Evolutionary conservation across 2,888 invertebrate genomes (phyloP).

Genomic region (Molanna angustata): DNA sequence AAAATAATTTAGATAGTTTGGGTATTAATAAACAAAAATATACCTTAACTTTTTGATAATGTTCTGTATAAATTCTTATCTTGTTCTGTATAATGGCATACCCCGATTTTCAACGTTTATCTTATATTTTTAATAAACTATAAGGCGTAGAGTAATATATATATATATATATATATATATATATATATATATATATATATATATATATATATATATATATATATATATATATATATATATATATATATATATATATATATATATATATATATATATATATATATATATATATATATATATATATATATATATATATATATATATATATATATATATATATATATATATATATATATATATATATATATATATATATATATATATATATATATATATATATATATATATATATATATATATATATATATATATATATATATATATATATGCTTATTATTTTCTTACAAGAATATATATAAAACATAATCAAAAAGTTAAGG

Average conservation of each 20-base stretch:
- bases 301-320: not conserved
- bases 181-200: not conserved
- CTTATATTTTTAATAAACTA: too few relatives aligned
- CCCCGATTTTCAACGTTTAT: too few relatives aligned
- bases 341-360: not conserved
- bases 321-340: not conserved
- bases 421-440: conserved; percentile 23
- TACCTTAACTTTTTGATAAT: too few relatives aligned
- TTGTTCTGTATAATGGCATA: too few relatives aligned
- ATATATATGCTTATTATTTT: too few relatives aligned
- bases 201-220: not conserved
- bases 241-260: not conserved
- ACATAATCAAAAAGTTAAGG: too few relatives aligned
- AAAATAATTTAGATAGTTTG: too few relatives aligned
- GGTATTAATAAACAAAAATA: too few relatives aligned
- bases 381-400: conserved; percentile 22
- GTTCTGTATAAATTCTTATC: too few relatives aligned
- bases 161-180: not conserved
- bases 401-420: conserved; percentile 18
- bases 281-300: not conserved
- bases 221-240: not conserved
- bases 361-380: conserved; percentile 16
- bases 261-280: not conserved
- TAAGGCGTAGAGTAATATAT: too few relatives aligned
- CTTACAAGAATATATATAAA: too few relatives aligned